phyloP scores from a whole-genome alignment of 2,113 vertebrate genomes.

The Sturnus vulgaris region DNA sequence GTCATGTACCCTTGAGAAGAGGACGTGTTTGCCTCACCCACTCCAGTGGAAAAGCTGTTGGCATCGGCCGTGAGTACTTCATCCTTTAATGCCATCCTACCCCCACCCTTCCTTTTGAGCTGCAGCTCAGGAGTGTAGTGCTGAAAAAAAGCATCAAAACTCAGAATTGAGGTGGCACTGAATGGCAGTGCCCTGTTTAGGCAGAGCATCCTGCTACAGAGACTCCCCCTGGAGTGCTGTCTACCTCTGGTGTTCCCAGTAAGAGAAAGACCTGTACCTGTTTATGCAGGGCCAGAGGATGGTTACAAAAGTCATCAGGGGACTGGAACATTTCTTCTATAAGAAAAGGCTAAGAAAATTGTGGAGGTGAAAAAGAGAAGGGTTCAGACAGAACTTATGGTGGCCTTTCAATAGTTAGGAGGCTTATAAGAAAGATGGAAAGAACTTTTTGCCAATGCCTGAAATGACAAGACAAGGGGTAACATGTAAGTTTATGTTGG shows the following conservation, averaged over 20 bases:
- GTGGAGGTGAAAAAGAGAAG: not conserved
- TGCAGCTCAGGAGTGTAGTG: not conserved
- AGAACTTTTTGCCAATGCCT: not conserved
- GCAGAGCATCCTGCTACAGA: not conserved
- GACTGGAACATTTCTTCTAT: not conserved
- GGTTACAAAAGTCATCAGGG: not conserved
- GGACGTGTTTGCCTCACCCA: not conserved
- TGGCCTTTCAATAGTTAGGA: not conserved
- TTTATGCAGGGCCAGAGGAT: not conserved
- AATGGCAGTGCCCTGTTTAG: too few relatives aligned
- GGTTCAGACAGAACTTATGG: not conserved
- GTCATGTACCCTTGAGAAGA: not conserved
- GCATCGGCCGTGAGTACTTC: fast-evolving
- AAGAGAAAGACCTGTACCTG: not conserved
- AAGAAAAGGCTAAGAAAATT: not conserved
- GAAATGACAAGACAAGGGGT: not conserved
- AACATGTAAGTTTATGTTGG: not conserved
- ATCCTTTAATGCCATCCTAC: not conserved
- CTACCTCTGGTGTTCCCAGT: not conserved
- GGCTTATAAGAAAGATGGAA: not conserved
- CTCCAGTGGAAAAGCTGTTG: not conserved
- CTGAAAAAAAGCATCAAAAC: not conserved
- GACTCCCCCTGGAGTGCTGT: too few relatives aligned
- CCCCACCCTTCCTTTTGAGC: fast-evolving
- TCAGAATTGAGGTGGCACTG: fast-evolving